These are phyloP conservation scores for Eupithecia subfuscata DNA, from an alignment of 2,888 invertebrate species.

Conservation along the genomic window DNA sequence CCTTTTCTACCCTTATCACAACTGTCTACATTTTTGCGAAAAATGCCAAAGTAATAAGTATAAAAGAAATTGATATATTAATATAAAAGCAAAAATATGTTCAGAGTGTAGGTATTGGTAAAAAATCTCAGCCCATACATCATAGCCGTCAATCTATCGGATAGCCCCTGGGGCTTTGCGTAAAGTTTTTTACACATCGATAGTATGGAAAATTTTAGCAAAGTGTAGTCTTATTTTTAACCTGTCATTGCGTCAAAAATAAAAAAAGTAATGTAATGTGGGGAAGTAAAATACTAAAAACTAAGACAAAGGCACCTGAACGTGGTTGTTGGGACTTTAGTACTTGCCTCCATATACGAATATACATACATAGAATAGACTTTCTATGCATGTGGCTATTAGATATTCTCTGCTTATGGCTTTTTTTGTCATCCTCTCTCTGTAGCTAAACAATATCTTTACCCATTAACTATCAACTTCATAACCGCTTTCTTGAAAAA, in stretches of 20 bases:
- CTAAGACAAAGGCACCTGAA: not conserved
- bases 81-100: constrained; percentile 84
- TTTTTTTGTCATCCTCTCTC: too few species aligned
- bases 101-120: constrained; percentile 66
- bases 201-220: constrained; percentile 34
- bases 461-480: not conserved
- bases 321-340: not conserved
- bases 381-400: not conserved
- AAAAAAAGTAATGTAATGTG: not conserved
- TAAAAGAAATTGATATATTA: constrained; percentile 81
- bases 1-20: constrained; percentile 54
- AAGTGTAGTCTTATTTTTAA: not conserved
- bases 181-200: constrained; percentile 63
- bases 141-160: constrained; percentile 77
- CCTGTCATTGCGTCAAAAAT: not conserved
- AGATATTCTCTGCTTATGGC: not conserved
- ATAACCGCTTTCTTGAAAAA: not conserved
- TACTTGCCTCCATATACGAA: not conserved
- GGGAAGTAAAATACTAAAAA: not conserved
- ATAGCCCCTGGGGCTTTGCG: constrained; percentile 74
- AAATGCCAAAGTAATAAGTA: constrained; percentile 61
- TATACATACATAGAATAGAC: not conserved
- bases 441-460: too few species aligned
- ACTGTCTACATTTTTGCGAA: constrained; percentile 57
- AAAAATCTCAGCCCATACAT: constrained; percentile 80